Conservation (phyloP, 2,113 vertebrate species). For the Poeciliopsis prolifica region DNA sequence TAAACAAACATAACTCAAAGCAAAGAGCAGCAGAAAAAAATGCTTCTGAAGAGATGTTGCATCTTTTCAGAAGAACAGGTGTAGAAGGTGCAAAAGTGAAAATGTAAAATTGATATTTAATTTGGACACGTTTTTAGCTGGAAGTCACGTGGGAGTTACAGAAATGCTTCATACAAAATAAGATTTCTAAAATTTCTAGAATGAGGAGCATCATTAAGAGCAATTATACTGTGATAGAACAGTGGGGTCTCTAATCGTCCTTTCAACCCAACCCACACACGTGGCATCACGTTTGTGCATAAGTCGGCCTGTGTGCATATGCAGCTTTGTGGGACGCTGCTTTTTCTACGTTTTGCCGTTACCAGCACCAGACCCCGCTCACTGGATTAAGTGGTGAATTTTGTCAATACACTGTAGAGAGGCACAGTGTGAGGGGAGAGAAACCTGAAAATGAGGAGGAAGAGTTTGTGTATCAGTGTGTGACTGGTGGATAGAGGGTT, state of each 20-base stretch:
- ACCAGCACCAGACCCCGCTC: constrained; percentile 57
- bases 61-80: too few species aligned
- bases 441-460: constrained; percentile 11
- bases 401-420: constrained; percentile 56
- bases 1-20: background rate
- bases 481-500: background rate
- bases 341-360: constrained; percentile 63
- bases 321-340: constrained; percentile 32
- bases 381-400: constrained; percentile 64
- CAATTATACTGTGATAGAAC: constrained; percentile 53
- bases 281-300: background rate
- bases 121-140: constrained; percentile 35
- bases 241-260: constrained; percentile 45
- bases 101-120: constrained; percentile 40
- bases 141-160: constrained; percentile 28
- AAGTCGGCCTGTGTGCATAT: constrained; percentile 9
- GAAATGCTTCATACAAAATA: constrained; percentile 29
- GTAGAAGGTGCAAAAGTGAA: constrained; percentile 22
- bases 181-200: constrained; percentile 33
- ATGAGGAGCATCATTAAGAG: constrained; percentile 44
- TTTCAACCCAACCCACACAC: constrained; percentile 7
- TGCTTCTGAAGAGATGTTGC: background rate
- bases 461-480: background rate
- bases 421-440: constrained; percentile 18
- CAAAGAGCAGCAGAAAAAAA: background rate